Percentiles rank a stretch among this genome's conserved stretches.
phyloP scores from a whole-genome alignment of 2,888 invertebrate species.

The Nomada ruficornis region DNA sequence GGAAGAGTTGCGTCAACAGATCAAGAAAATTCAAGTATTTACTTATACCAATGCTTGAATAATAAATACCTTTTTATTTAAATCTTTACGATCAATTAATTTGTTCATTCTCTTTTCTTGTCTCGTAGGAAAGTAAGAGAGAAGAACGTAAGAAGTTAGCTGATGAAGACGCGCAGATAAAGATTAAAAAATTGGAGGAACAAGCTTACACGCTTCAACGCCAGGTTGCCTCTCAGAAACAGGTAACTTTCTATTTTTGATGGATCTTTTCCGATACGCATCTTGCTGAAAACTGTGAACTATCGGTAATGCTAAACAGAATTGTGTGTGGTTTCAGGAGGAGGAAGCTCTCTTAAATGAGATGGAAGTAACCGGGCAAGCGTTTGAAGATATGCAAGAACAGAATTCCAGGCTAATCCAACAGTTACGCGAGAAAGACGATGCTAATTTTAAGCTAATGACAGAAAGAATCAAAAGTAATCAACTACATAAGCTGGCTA shows the following conservation, averaged over 20 bases:
- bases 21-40: conserved; percentile 92
- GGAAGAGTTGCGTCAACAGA: conserved; percentile 93
- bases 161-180: conserved; percentile 97
- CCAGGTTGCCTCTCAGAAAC: conserved; percentile 94
- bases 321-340: conserved; percentile 87
- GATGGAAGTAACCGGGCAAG: conserved; percentile 99
- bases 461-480: conserved; percentile 98
- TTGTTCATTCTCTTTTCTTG: conserved; percentile 64
- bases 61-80: neutral
- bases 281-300: conserved; percentile 74
- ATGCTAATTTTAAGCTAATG: conserved; percentile 99
- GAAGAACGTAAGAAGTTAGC: conserved; percentile 95
- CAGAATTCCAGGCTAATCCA: conserved; percentile 98
- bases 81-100: conserved; percentile 1
- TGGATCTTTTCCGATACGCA: conserved; percentile 7
- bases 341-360: conserved; percentile 98
- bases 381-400: conserved; percentile 99
- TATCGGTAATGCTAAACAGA: conserved; percentile 83
- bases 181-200: conserved; percentile 97
- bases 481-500: conserved; percentile 95
- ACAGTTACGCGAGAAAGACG: conserved; percentile 97
- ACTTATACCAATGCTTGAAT: neutral
- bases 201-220: conserved; percentile 96
- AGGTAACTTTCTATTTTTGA: conserved; percentile 83
- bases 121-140: conserved; percentile 92